Evolutionary conservation across 2,888 invertebrate genomes (phyloP).

Genomic region (Coenonympha glycerion): DNA sequence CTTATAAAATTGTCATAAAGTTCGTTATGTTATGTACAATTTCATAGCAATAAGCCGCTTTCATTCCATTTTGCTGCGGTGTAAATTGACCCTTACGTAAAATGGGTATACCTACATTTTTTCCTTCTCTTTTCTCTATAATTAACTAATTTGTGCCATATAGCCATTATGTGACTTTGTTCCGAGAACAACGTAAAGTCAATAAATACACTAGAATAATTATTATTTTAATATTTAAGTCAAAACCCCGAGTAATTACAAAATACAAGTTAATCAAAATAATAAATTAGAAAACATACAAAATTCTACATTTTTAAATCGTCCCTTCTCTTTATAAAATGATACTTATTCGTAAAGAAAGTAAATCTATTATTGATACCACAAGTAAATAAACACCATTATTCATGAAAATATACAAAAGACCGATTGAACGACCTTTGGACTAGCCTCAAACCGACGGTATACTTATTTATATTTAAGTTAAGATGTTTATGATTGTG

Average conservation of each 20-base stretch:
- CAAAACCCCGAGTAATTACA: neutral
- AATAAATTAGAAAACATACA: neutral
- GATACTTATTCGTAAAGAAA: neutral
- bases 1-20: too few species aligned
- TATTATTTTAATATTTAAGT: neutral
- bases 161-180: neutral
- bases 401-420: too few species aligned
- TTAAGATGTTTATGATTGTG: too few species aligned
- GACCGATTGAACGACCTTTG: neutral
- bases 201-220: neutral
- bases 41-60: too few species aligned
- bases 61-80: too few species aligned
- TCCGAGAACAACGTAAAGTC: neutral
- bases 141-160: conserved; percentile 11
- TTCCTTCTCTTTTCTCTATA: neutral
- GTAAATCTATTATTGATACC: neutral
- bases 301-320: neutral
- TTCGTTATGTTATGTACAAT: too few species aligned
- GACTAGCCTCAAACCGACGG: neutral
- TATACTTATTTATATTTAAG: neutral
- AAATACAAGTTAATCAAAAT: neutral
- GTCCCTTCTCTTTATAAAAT: neutral
- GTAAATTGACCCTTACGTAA: too few species aligned
- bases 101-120: too few species aligned
- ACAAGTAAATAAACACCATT: neutral